Conservation (phyloP, 35 echinoderm and acorn worm genomes). For the Ptychodera flava region DNA sequence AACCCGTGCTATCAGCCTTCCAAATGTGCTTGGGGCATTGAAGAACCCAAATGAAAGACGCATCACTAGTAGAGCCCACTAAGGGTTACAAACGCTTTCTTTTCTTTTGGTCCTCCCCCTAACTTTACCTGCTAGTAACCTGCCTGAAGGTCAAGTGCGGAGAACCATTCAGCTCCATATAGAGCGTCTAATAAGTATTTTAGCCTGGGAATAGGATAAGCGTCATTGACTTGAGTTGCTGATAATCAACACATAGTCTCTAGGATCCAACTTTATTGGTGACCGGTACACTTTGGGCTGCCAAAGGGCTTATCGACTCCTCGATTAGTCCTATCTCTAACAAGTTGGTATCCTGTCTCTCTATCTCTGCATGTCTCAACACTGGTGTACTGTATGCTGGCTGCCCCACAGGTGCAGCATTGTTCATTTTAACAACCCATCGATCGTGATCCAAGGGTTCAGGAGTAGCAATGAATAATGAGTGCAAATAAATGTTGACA, state of each 20-base stretch:
- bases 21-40: constrained; percentile 21
- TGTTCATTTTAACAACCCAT: constrained; percentile 17
- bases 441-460: too few relatives aligned
- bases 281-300: constrained; percentile 45
- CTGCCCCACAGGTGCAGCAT: constrained; percentile 34
- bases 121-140: constrained; percentile 17
- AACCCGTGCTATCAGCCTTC: constrained; percentile 31
- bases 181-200: too few relatives aligned
- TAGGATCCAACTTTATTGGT: constrained; percentile 72
- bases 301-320: too few relatives aligned
- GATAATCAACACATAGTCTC: too few relatives aligned
- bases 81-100: constrained; percentile 16
- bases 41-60: constrained; percentile 11
- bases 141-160: constrained; percentile 2
- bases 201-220: too few relatives aligned
- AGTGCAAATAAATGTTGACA: too few relatives aligned
- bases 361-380: constrained; percentile 21
- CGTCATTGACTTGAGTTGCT: constrained; percentile 47
- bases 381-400: constrained; percentile 38
- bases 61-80: constrained; percentile 17
- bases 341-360: constrained; percentile 45
- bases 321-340: constrained; percentile 30
- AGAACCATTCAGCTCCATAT: constrained; percentile 8
- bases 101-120: neutral
- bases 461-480: too few relatives aligned